These are phyloP conservation scores for Celastrina argiolus DNA, from an alignment of 2,888 invertebrate genomes.

Conservation along the genomic window DNA sequence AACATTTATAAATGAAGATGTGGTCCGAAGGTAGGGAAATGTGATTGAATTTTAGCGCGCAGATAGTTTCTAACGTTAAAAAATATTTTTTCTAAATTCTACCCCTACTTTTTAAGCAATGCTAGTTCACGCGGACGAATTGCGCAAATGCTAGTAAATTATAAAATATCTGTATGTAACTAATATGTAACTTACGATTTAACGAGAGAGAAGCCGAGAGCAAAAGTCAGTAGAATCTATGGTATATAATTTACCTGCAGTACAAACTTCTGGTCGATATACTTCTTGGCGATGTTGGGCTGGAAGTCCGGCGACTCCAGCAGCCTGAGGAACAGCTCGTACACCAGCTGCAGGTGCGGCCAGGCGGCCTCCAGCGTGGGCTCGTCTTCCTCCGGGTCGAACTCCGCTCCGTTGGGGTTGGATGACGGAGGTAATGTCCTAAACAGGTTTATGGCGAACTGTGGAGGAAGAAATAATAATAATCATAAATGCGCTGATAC, in stretches of 20 bases:
- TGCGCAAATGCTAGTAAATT: too few species aligned
- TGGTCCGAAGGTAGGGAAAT: too few species aligned
- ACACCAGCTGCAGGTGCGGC: conserved; percentile 93
- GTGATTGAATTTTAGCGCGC: too few species aligned
- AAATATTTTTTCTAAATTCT: too few species aligned
- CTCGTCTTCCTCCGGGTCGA: conserved; percentile 97
- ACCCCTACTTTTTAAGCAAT: too few species aligned
- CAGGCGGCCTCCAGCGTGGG: conserved; percentile 96
- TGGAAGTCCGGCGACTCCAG: conserved; percentile 96
- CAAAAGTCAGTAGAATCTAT: background rate
- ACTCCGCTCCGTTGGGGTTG: conserved; percentile 91
- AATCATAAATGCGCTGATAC: too few species aligned
- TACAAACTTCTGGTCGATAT: conserved; percentile 97
- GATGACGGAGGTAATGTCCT: conserved; percentile 91
- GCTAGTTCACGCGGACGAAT: too few species aligned
- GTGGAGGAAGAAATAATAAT: conserved; percentile 35
- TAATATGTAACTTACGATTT: too few species aligned
- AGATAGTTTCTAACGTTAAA: too few species aligned
- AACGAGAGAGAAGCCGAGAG: too few species aligned
- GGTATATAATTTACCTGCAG: conserved; percentile 81
- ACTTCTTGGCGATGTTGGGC: conserved; percentile 92
- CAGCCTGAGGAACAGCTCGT: conserved; percentile 86
- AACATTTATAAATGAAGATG: too few species aligned
- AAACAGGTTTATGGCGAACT: conserved; percentile 93
- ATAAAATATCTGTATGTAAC: too few species aligned